Evolutionary conservation across 2,797 vertebrate species (phyloP), one percentile per base, ranked within the genome.

Genomic region (Enoplosus armatus): DNA sequence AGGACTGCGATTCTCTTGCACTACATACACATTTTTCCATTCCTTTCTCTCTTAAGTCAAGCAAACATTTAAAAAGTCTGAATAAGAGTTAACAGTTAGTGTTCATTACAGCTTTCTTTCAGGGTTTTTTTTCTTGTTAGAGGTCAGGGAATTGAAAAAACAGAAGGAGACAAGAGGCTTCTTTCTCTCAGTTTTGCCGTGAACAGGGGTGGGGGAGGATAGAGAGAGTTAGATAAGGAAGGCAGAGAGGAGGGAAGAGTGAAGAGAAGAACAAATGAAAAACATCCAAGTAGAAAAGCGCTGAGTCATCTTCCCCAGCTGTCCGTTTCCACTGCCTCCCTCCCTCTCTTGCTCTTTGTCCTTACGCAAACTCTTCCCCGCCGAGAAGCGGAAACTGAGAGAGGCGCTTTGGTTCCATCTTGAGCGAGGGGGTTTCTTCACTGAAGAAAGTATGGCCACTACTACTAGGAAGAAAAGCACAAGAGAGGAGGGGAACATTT

Each of bases 381-480:
- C 64, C 4, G 59, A 87, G 83, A 47, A 83, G 77, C 47, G 9
- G 87, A 88, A 88, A 90, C 84, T 55, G 73, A 90, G 73, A 90
- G 90, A 90, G 90, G 90, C 51, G 91, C 92, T 94, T 94, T 94
- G 92, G 93, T 93, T 94, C 91, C 85, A 87, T 88, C 51, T 87
- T 74, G 77, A 82, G 82, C 51, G 51, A 83, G 83, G 78, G 68
- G 65, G 75, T 87, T 95, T 94, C 94, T 95, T 95, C 94, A 94
- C 83, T 94, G 93, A 95, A 95, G 93, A 95, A 94, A 95, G 84
- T 93, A 93, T 92, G 84, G 84, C 82, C 83, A 80, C 87, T 87
- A 91, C 81, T 85, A 83, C 77, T 80, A 85, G 84, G 85, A 86
- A 88, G 79, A 92, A 88, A 92, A 90, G 82, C 81, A 87, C 69